Conservation (phyloP, 2,797 vertebrate species). For the Squalus acanthias region DNA sequence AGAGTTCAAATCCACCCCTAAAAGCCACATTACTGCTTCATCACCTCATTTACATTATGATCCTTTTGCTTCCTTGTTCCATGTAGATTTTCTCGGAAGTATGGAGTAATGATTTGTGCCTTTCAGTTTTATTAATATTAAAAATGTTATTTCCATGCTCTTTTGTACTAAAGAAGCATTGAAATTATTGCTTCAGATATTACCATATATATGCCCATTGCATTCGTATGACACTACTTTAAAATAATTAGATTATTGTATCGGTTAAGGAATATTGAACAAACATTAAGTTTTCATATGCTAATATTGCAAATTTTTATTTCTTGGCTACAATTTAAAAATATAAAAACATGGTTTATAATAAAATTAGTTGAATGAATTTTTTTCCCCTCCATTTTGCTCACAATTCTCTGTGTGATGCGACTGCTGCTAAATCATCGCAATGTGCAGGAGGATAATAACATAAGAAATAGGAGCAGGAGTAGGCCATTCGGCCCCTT, state of each 20-base stretch:
- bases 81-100: background rate
- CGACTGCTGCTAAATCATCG: background rate
- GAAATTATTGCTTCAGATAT: background rate
- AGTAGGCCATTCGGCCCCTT: too few species aligned
- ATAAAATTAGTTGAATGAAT: background rate
- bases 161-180: background rate
- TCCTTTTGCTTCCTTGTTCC: background rate
- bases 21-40: background rate
- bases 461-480: too few species aligned
- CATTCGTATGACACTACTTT: too few species aligned
- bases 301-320: background rate
- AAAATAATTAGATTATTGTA: background rate
- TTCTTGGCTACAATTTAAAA: background rate
- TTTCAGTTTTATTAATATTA: background rate
- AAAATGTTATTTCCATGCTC: background rate
- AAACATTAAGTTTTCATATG: background rate
- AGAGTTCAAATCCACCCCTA: background rate
- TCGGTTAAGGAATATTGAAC: background rate
- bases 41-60: background rate
- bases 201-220: too few species aligned
- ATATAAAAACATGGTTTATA: background rate
- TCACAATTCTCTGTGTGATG: background rate
- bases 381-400: background rate
- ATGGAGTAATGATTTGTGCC: background rate
- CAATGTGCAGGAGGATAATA: background rate